Conservation (phyloP, 2,113 vertebrate genomes). For the Brienomyrus longianalis region DNA sequence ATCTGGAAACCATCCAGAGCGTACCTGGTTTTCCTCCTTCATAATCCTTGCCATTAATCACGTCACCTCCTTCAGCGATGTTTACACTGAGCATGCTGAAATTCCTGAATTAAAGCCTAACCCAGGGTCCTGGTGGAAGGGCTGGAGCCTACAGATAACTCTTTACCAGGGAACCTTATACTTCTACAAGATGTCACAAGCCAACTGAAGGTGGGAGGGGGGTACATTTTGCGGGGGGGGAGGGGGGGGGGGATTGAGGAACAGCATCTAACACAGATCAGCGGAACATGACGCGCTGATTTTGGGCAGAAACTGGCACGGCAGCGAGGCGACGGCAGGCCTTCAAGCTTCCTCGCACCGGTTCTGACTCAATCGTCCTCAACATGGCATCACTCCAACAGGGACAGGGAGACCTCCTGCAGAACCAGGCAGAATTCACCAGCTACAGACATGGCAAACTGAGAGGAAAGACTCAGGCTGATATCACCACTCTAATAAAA, state of each 20-base stretch:
- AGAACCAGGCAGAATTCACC: neutral
- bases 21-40: neutral
- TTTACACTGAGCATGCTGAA: constrained; percentile 2
- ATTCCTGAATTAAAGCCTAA: neutral
- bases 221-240: neutral
- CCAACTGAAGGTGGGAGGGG: neutral
- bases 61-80: neutral
- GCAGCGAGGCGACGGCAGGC: too few relatives aligned
- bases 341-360: too few relatives aligned
- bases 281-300: too few relatives aligned
- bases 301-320: neutral
- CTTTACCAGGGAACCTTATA: neutral
- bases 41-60: constrained; percentile 12
- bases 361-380: too few relatives aligned
- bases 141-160: neutral
- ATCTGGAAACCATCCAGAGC: neutral
- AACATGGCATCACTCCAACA: neutral
- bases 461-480: neutral
- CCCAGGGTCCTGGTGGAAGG: neutral
- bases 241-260: neutral
- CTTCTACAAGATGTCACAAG: neutral
- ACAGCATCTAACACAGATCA: neutral
- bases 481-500: neutral
- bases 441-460: neutral
- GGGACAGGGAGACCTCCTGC: neutral